These are phyloP conservation scores for Apodemus agrarius DNA, from an alignment of 2,797 vertebrate genomes.

Conservation along the genomic window DNA sequence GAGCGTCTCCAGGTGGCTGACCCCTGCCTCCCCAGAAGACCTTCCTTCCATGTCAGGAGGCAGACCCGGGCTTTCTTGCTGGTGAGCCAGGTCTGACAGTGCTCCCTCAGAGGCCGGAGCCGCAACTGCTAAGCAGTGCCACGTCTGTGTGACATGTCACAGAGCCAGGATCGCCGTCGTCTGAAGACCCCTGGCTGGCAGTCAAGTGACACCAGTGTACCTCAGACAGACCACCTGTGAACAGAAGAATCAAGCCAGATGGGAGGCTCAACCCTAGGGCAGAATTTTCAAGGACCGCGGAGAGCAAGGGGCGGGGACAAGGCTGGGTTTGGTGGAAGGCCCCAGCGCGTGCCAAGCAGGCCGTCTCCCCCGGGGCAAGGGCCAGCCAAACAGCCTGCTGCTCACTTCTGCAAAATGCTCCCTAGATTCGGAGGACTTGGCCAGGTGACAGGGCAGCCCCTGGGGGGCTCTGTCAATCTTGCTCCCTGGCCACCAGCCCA, in stretches of 20 bases:
- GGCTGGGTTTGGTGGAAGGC: neutral
- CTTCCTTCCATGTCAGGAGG: neutral
- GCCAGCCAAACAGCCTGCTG: neutral
- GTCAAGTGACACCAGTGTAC: rapidly evolving
- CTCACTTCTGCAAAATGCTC: neutral
- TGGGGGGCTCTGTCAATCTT: neutral
- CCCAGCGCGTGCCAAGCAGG: rapidly evolving
- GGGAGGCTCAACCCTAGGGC: too few species aligned
- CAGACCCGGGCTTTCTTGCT: rapidly evolving
- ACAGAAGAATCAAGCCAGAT: neutral
- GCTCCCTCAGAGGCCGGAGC: neutral
- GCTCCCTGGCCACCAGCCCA: neutral
- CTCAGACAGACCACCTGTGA: neutral
- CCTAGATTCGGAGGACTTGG: slow-evolving; percentile 53
- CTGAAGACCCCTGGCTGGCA: neutral
- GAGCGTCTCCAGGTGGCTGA: neutral
- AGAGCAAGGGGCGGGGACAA: rapidly evolving
- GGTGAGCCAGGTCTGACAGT: rapidly evolving
- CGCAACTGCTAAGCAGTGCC: too few species aligned
- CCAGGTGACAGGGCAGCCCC: slow-evolving; percentile 39
- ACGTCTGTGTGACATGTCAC: neutral
- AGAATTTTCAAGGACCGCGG: rapidly evolving
- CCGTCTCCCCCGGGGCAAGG: neutral
- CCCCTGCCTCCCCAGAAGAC: rapidly evolving
- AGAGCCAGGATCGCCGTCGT: rapidly evolving